A percentile compares a stretch with the other conserved stretches of the same genome.
Conservation (phyloP, 2,888 invertebrate genomes). For the Dichetophora obliterata region DNA sequence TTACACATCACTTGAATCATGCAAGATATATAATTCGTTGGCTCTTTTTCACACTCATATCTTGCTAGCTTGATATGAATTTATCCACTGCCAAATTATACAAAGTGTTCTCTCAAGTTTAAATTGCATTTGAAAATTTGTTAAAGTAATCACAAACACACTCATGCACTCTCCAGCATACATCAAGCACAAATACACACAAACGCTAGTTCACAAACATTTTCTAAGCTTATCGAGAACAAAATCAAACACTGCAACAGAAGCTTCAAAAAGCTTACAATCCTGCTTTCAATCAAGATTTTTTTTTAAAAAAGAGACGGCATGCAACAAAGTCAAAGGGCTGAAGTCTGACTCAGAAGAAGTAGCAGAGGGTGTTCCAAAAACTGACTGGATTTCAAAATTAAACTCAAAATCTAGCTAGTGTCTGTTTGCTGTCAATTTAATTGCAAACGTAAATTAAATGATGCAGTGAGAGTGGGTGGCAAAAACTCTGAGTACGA, state of each 20-base stretch:
- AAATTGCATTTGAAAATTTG: constrained; percentile 19
- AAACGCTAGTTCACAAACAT: background rate
- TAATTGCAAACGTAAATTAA: constrained; percentile 27
- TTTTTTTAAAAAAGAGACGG: too few species aligned
- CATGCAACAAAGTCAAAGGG: background rate
- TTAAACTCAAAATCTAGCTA: constrained; percentile 20
- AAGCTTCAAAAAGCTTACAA: constrained; percentile 2
- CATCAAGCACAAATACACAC: background rate
- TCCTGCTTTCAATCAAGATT: background rate
- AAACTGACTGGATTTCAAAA: background rate
- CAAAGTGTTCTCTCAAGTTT: constrained; percentile 15
- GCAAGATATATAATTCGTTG: too few species aligned
- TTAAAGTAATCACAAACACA: constrained; percentile 15
- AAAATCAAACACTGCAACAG: background rate
- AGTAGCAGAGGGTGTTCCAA: background rate
- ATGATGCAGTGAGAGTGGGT: background rate
- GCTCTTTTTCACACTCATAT: too few species aligned
- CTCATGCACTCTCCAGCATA: background rate
- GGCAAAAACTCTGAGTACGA: background rate
- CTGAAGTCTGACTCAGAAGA: background rate
- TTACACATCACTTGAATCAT: too few species aligned
- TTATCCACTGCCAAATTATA: background rate
- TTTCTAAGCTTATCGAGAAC: background rate
- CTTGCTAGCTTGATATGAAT: background rate
- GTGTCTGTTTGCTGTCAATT: constrained; percentile 21